Percentiles rank a stretch among this genome's conserved stretches.
Evolutionary conservation across 2,888 invertebrate genomes (phyloP).

Genomic region (Volucella inflata): DNA sequence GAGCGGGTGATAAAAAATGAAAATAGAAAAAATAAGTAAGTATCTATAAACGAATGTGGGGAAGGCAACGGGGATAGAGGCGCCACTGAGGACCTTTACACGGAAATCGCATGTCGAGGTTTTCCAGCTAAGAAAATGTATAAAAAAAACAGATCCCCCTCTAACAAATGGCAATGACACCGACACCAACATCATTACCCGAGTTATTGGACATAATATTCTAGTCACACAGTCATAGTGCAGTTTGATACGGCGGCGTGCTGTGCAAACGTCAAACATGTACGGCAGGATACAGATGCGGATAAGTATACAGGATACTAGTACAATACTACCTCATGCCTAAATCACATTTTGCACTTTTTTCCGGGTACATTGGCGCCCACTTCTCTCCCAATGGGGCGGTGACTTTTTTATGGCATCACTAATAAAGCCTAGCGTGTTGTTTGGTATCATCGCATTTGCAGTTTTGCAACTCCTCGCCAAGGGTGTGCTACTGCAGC

Average conservation of each 20-base stretch:
- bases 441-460: constrained; percentile 45
- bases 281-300: not conserved
- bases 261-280: constrained; percentile 56
- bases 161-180: constrained; percentile 1
- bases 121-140: constrained; percentile 40
- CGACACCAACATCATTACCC: constrained; percentile 34
- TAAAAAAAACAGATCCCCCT: constrained; percentile 37
- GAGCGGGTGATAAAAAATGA: not conserved
- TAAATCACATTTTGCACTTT: not conserved
- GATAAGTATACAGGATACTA: no score
- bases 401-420: constrained; percentile 39
- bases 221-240: constrained; percentile 40
- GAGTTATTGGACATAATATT: constrained; percentile 40
- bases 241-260: no score
- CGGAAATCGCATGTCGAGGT: constrained; percentile 41
- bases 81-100: constrained; percentile 32
- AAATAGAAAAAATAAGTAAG: constrained; percentile 2
- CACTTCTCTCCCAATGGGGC: not conserved
- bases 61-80: constrained; percentile 5
- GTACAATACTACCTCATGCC: not conserved
- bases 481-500: constrained; percentile 29
- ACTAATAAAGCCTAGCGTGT: constrained; percentile 62
- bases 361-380: not conserved
- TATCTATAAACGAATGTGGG: constrained; percentile 16
- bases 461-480: constrained; percentile 5